Percentiles rank a stretch among this genome's conserved stretches.
Evolutionary conservation across 2,113 vertebrate species (phyloP).

Genomic region (Genyomyrus donnyi): DNA sequence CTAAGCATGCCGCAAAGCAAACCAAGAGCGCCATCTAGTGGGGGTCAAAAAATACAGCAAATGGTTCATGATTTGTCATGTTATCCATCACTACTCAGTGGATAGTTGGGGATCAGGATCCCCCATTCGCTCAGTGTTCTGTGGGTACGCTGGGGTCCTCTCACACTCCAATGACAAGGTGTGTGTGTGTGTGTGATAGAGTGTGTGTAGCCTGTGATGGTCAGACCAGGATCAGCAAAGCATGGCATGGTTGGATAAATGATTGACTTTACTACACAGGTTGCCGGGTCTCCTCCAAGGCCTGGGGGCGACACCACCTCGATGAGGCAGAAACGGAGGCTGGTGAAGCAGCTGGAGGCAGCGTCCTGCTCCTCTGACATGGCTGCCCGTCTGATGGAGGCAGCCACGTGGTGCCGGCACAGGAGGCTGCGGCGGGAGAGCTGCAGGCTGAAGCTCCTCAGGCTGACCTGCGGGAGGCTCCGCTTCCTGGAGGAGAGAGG

Average conservation of each 20-base stretch:
- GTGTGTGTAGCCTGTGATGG: neutral
- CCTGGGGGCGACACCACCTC: neutral
- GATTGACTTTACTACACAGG: neutral
- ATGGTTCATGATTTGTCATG: neutral
- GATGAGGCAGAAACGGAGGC: conserved; percentile 19
- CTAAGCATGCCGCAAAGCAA: neutral
- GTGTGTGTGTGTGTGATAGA: neutral
- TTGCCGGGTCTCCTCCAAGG: neutral
- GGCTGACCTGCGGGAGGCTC: conserved; percentile 49
- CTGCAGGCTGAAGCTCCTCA: conserved; percentile 40
- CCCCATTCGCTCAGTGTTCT: neutral
- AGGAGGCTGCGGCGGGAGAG: conserved; percentile 37
- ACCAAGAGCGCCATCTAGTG: neutral
- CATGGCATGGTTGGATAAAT: neutral
- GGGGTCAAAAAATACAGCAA: neutral
- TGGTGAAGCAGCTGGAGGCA: conserved; percentile 33
- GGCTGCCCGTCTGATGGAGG: conserved; percentile 37
- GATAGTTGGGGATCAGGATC: neutral
- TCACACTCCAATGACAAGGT: neutral
- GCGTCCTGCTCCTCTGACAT: conserved; percentile 41
- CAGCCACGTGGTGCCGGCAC: conserved; percentile 48
- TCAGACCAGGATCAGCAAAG: neutral
- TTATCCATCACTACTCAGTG: neutral
- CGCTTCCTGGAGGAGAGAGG: conserved; percentile 47
- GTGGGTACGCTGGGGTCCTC: neutral